Evolutionary conservation across 2,113 vertebrate species (phyloP).

Genomic region (Plectropomus leopardus): DNA sequence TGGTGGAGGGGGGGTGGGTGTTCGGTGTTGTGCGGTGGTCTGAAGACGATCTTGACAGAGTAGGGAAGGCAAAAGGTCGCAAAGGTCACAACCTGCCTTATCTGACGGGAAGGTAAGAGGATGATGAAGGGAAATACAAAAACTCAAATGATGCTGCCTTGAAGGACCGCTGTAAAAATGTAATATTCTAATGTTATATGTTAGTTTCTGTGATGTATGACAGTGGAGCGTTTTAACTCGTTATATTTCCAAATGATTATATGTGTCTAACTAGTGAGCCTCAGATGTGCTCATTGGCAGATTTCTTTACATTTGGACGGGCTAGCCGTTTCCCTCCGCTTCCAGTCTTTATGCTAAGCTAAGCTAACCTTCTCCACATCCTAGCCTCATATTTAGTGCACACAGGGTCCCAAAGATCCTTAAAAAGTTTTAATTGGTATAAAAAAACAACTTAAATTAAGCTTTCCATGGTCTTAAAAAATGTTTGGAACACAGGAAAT

Average conservation of each 20-base stretch:
- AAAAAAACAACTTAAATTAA: too few relatives aligned
- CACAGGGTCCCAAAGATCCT: too few relatives aligned
- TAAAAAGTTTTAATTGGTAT: too few relatives aligned
- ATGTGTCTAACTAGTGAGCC: not conserved
- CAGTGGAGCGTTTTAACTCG: not conserved
- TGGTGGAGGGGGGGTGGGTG: conserved; percentile 30
- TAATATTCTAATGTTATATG: too few relatives aligned
- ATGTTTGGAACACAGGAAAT: too few relatives aligned
- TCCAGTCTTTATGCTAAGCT: not conserved
- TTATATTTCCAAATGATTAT: not conserved
- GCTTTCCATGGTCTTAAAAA: too few relatives aligned
- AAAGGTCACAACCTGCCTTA: conserved; percentile 51
- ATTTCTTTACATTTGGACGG: not conserved
- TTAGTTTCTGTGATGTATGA: too few relatives aligned
- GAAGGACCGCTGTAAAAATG: conserved; percentile 10
- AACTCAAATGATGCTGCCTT: conserved; percentile 5
- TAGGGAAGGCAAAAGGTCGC: conserved; percentile 46
- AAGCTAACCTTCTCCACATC: not conserved
- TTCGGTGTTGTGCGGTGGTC: conserved; percentile 50
- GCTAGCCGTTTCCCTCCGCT: conserved; percentile 1
- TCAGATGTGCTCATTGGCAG: not conserved
- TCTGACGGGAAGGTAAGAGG: conserved; percentile 28
- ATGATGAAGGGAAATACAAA: not conserved
- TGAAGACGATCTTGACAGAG: conserved; percentile 36
- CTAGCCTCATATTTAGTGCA: not conserved